Conservation (phyloP, 37 sponge, comb jelly and placozoan species). For the Aphrocallistes beatrix region DNA sequence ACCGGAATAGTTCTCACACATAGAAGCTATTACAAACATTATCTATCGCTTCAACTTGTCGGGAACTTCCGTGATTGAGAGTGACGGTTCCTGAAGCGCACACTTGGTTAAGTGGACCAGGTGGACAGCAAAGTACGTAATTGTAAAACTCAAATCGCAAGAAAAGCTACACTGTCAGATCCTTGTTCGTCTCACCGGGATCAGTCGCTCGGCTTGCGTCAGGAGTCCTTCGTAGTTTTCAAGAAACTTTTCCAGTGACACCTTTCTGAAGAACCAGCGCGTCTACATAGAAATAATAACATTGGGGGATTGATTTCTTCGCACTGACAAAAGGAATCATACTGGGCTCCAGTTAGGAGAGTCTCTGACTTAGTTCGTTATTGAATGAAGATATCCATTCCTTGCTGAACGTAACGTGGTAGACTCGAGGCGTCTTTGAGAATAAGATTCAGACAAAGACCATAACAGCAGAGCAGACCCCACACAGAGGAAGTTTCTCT, state of each 20-base stretch:
- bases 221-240: conserved; percentile 16
- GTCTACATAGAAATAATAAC: neutral
- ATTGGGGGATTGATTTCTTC: neutral
- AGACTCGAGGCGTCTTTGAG: neutral
- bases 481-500: neutral
- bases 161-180: conserved; percentile 2
- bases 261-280: neutral
- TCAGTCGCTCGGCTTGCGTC: neutral
- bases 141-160: neutral
- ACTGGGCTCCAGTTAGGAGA: conserved; percentile 6
- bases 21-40: too few species aligned
- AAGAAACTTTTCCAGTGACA: neutral
- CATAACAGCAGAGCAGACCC: neutral
- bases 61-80: neutral
- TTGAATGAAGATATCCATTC: neutral
- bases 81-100: conserved; percentile 7
- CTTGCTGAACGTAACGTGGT: conserved; percentile 13
- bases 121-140: neutral
- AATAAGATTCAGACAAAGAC: neutral
- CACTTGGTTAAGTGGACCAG: neutral
- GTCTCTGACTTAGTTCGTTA: too few species aligned
- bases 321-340: neutral
- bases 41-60: neutral
- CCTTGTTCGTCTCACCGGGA: neutral
- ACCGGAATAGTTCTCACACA: too few species aligned